phyloP scores from a whole-genome alignment of 2,113 vertebrate genomes.

The Austrofundulus limnaeus region DNA sequence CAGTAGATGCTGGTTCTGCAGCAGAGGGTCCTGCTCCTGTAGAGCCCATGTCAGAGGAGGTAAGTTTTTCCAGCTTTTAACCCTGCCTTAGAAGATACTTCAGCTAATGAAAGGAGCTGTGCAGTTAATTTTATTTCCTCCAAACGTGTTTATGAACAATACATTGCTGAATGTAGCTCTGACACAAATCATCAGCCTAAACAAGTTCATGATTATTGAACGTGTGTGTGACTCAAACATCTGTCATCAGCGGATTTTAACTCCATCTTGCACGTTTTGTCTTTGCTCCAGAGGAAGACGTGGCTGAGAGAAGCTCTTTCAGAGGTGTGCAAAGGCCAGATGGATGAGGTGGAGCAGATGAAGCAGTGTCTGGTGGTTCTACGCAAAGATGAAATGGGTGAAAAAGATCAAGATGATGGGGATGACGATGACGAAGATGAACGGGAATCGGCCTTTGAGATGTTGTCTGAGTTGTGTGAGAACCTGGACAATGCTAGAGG shows the following conservation, averaged over 20 bases:
- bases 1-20: slow-evolving; percentile 83
- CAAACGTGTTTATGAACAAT: background rate
- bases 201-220: no score
- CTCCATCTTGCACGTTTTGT: background rate
- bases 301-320: slow-evolving; percentile 86
- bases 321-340: slow-evolving; percentile 81
- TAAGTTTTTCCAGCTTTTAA: slow-evolving; percentile 42
- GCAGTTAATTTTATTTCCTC: background rate
- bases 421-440: slow-evolving; percentile 67
- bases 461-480: slow-evolving; percentile 87
- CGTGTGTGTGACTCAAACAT: no score
- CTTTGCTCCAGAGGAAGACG: slow-evolving; percentile 76
- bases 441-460: slow-evolving; percentile 82
- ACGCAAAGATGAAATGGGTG: slow-evolving; percentile 15
- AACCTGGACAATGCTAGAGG: slow-evolving; percentile 92
- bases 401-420: slow-evolving; percentile 36
- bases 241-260: background rate
- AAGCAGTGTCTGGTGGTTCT: slow-evolving; percentile 83
- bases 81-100: background rate
- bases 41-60: slow-evolving; percentile 88
- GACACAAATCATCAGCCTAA: background rate
- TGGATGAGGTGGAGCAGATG: slow-evolving; percentile 88
- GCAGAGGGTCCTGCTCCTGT: slow-evolving; percentile 70
- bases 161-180: background rate
- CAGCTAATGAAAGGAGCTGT: background rate